These are phyloP conservation scores for Punctoribates punctum DNA, from an alignment of 2,888 invertebrate genomes.

Conservation along the genomic window DNA sequence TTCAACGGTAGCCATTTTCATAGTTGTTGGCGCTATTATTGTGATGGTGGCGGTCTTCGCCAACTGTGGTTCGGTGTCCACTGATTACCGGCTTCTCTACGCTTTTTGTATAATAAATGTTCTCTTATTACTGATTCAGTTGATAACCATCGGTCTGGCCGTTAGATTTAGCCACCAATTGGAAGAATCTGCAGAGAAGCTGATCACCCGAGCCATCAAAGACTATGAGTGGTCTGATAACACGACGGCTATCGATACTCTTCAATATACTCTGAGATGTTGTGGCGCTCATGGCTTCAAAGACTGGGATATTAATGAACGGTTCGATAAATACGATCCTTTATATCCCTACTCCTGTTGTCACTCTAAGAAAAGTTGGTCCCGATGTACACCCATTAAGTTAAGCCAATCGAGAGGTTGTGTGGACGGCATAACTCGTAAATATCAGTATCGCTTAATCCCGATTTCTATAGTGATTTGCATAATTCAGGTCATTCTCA, in stretches of 20 bases:
- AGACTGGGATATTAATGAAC: not conserved
- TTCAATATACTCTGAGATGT: not conserved
- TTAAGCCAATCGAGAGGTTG: not conserved
- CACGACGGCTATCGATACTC: not conserved
- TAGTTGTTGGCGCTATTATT: not conserved
- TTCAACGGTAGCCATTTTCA: not conserved
- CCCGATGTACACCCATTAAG: not conserved
- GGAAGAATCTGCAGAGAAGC: not conserved
- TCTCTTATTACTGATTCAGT: not conserved
- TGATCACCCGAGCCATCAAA: not conserved
- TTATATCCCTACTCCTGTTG: not conserved
- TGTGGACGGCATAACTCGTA: not conserved
- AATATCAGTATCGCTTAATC: not conserved
- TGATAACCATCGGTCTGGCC: constrained; percentile 8
- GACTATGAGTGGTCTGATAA: constrained; percentile 1
- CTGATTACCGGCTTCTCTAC: not conserved
- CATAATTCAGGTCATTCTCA: not conserved
- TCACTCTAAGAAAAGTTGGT: not conserved
- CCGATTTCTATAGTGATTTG: not conserved
- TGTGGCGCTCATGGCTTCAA: not conserved
- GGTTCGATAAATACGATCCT: not conserved
- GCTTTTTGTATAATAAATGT: not conserved
- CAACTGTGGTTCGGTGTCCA: not conserved
- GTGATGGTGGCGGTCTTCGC: not conserved
- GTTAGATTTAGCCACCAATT: not conserved